Base-by-base conservation (phyloP, 2,113 vertebrate species). In the Ceyx cyanopectus region DNA sequence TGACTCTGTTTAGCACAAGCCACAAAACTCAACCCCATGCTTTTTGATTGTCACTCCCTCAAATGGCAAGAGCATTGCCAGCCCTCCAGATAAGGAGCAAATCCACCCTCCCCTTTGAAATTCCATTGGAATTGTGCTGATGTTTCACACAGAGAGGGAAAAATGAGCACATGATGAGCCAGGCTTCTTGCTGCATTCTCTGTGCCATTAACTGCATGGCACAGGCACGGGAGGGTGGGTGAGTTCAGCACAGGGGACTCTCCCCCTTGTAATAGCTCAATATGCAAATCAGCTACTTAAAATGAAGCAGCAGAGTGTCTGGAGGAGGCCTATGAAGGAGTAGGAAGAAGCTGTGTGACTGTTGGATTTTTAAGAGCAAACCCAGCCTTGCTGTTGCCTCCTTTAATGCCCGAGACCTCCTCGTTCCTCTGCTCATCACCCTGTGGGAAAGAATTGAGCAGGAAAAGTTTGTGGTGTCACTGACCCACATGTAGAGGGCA, bases 31-130 rank as follows among this genome's bases (percentile, higher is more conserved):
- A 89, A 65, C 27, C 60, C 18, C 30, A 54, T 20, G 43, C 68
- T 63, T 72, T 93, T 9, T 76, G 76, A 72, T 51, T 70, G 32
- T 23, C 18, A 10, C 57, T 81, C 89, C 86, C 74, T 84, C 84
- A 76, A 63, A 76, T 23, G 40, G 78, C 60, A n/a, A 15, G 5
- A 68, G 43, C 22, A 30, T 72, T 68, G 73, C 73, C 68, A 80
- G n/a, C 15, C 8, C 43, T 63, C 48, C 63, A 53, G 53, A 58
- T n/a, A 76, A 30, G 53, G 32, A 7, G 61, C 62, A 41, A 50
- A 37, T 29, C 46, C 51, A 37, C 45, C 34, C 41, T 40, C 23
- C 24, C 34, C 43, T 46, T 67, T 79, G 65, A 65, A 93, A 73
- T 50, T 50, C 10, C 30, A 7, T 74, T 74, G 22, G 27, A 78